Base-by-base conservation (phyloP, 64 coral and sea anemone genomes). In the Montipora sp. region DNA sequence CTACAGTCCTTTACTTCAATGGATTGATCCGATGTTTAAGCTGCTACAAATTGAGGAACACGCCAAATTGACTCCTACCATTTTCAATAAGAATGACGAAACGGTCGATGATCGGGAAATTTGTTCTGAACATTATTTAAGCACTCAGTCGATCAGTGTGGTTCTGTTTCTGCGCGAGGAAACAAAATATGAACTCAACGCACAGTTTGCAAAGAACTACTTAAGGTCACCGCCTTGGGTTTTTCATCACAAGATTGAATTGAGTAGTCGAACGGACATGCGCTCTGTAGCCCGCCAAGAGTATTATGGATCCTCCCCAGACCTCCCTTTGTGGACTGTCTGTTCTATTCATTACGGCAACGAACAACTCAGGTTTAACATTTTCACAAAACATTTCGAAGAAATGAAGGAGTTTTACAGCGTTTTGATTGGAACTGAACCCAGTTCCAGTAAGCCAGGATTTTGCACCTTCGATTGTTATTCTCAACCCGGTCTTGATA, bases 11-110 rank as follows among this genome's bases (percentile, higher is more conserved):
- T 93, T 98, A 2, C 77, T 98, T 12, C 96, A 98, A 61, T 92
- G 96, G 89, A 98, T 98, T 55, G 96, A 98, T 71, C 96, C 96
- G 6, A 60, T 90, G 61, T 98, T 98, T 78, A 90, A 98, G 48
- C 75, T 98, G 44, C 88, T 98, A 53, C 96, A 85, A 14, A 77
- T 98, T 48, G 80, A 67, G 2, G 74, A 90, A 74, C 46, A 90
- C 13, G 49, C 77, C 46, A 75, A 83, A 2, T 77, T 76, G 16
- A 21, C 53, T 7, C 63, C 87, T 77, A 80, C 45, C n/a, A 53
- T 75, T 12, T 91, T 67, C 13, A 68, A 76, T 21, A 78, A 21
- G 16, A 44, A 80, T 72, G 75, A 87, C 43, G 70, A 5, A 50
- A n/a, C 24, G 6, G 22, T 59, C 3, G 66, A 20, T 12, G 87